phyloP scores from a whole-genome alignment of 2,797 vertebrate genomes.

The Eulemur rubriventer region DNA sequence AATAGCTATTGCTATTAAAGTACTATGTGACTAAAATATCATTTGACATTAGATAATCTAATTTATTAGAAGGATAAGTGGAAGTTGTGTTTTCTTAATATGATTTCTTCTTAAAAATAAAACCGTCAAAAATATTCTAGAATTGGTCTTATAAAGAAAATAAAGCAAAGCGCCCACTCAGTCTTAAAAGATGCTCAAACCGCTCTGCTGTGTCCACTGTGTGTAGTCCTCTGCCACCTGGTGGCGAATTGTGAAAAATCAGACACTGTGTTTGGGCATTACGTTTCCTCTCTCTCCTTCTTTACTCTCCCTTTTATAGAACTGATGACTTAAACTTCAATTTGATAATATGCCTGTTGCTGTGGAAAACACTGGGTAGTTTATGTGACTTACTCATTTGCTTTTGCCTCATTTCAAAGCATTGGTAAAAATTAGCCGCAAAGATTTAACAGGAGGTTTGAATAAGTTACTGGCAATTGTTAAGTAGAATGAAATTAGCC shows the following conservation, averaged over 20 bases:
- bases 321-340: neutral
- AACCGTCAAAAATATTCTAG: neutral
- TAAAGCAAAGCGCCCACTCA: neutral
- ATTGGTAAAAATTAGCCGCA: neutral
- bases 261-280: neutral
- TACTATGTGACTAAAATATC: neutral
- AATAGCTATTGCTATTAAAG: conserved; percentile 37
- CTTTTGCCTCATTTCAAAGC: conserved; percentile 40
- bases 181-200: neutral
- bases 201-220: neutral
- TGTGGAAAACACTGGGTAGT: conserved; percentile 4
- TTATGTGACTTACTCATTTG: neutral
- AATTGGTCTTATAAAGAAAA: conserved; percentile 17
- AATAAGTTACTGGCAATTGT: conserved; percentile 29
- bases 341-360: neutral
- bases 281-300: neutral
- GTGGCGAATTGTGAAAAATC: conserved; percentile 46
- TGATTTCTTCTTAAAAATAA: neutral
- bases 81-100: neutral
- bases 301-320: neutral
- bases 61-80: neutral
- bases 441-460: neutral
- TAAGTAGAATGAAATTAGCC: neutral
- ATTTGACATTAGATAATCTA: neutral
- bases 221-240: conserved; percentile 74